These are phyloP conservation scores for Hypolimnas misippus DNA, from an alignment of 2,888 invertebrate genomes.

Conservation along the genomic window DNA sequence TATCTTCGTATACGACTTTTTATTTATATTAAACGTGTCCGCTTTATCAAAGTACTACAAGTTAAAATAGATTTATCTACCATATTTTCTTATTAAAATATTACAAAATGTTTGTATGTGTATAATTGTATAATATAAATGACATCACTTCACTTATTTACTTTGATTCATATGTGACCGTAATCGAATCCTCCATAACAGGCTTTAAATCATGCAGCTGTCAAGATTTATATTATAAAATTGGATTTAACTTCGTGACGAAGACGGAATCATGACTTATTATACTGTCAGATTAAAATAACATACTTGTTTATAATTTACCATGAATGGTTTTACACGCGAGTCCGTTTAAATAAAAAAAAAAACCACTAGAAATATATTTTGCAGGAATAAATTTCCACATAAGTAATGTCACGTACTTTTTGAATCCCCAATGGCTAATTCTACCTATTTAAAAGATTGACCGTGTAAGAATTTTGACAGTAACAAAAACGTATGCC, in stretches of 20 bases:
- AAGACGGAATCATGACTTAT: conserved; percentile 8
- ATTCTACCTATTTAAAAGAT: no score
- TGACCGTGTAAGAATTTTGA: no score
- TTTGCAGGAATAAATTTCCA: no score
- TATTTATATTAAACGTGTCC: no score
- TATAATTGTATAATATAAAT: neutral
- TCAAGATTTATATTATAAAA: neutral
- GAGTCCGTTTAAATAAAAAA: neutral
- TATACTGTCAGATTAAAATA: neutral
- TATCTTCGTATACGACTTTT: no score
- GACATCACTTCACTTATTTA: neutral
- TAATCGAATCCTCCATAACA: conserved; percentile 2
- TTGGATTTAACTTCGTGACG: neutral
- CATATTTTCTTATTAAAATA: no score
- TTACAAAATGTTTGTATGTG: no score
- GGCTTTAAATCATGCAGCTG: neutral
- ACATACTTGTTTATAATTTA: neutral
- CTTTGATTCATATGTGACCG: neutral
- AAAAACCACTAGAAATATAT: neutral
- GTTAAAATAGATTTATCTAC: no score
- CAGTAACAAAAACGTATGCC: no score
- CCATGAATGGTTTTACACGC: neutral
- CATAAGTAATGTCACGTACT: no score
- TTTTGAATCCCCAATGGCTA: no score
- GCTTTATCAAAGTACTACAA: no score